Evolutionary conservation across 2,888 invertebrate species (phyloP).

Genomic region (Ferrisia virgata): DNA sequence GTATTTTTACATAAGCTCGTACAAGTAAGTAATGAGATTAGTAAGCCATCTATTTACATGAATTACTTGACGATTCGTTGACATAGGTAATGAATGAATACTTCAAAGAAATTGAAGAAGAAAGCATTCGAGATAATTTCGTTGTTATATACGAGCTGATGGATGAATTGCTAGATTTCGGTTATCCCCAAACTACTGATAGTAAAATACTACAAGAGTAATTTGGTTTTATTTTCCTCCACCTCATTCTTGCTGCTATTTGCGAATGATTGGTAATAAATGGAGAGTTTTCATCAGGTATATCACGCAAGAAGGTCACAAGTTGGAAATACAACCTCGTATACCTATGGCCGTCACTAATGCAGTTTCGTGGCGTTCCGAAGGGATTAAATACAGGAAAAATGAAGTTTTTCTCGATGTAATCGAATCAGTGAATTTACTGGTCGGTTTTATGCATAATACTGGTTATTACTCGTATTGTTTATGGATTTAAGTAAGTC

Average conservation of each 20-base stretch:
- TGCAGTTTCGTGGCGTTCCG: conserved; percentile 69
- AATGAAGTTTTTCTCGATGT: conserved; percentile 71
- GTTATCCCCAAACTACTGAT: conserved; percentile 68
- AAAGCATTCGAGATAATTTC: conserved; percentile 68
- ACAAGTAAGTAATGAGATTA: conserved; percentile 54
- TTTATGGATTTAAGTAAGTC: not conserved
- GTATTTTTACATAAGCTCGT: conserved; percentile 65
- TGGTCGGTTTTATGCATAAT: conserved; percentile 56
- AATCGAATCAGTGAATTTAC: conserved; percentile 66
- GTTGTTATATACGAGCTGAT: conserved; percentile 67
- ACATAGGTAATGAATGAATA: conserved; percentile 60
- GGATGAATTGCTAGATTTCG: conserved; percentile 68
- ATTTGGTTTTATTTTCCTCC: not conserved
- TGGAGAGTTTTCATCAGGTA: conserved; percentile 49
- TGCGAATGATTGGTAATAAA: not conserved
- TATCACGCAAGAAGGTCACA: conserved; percentile 67
- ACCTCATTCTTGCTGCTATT: not conserved
- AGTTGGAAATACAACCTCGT: conserved; percentile 63
- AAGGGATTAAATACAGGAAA: conserved; percentile 67
- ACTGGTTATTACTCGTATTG: not conserved
- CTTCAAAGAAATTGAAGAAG: conserved; percentile 68
- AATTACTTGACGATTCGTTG: not conserved
- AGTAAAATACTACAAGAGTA: conserved; percentile 65
- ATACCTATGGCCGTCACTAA: conserved; percentile 69
- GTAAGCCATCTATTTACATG: not conserved